Base-by-base conservation (phyloP, 2,797 vertebrate genomes). In the Benthosema pterotum region DNA sequence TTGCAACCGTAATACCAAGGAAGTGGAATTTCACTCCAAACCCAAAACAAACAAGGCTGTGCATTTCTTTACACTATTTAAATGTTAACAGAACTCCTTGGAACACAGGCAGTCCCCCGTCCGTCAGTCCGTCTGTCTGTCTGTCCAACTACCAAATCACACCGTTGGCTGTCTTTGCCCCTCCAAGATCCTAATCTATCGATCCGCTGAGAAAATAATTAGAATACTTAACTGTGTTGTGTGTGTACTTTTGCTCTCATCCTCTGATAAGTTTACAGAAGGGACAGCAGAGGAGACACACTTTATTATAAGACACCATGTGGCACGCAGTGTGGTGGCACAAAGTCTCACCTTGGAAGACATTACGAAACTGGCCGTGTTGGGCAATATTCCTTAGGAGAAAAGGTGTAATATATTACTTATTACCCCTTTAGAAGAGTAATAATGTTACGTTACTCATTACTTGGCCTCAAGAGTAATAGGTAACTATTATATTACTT, bases 61-160 rank as follows among this genome's bases (percentile, higher is more conserved):
- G 57, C 83, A 85, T 90, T 91, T 90, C 87, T 88, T 85, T 80
- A 87, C 83, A 81, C 80, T 78, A 86, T 88, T 89, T 79, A 80
- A 88, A 88, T 83, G 79, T 75, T 82, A 78, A 74, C 79, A 69
- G 69, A 83, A 66, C 63, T 53, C 22, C 48, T 46, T 77, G 69
- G 69, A 72, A 76, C 47, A 80, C 62, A 74, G 82, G 76, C 72
- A 75, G 52, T 56, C 61, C 56, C 59, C 60, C 71, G 64, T 9
- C 63, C 71, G 55, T 65, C 52, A n/a, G n/a, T n/a, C n/a, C n/a
- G n/a, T n/a, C n/a, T n/a, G n/a, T n/a, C n/a, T n/a, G n/a, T n/a
- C n/a, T n/a, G n/a, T 17, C 80, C 46, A 5, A 25, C 67, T 61
- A n/a, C 56, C 64, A 68, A 71, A 52, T 28, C 47, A 55, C n/a